phyloP scores from a whole-genome alignment of 2,113 vertebrate species.

The Microcebus lehilahytsara region DNA sequence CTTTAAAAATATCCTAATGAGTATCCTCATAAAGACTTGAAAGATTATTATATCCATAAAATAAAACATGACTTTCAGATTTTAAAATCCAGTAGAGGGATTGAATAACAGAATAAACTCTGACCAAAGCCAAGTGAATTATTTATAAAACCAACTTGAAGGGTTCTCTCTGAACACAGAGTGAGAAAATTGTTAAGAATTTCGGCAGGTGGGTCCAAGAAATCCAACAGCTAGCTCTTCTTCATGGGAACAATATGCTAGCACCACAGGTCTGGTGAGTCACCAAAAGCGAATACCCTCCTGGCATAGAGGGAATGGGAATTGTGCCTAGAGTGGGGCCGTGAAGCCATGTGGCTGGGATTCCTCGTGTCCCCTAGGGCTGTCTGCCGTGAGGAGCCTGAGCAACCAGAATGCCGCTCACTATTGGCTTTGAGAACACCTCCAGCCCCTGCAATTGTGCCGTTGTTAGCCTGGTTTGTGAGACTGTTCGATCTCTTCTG shows the following conservation, averaged over 20 bases:
- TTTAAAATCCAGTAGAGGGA: conserved; percentile 9
- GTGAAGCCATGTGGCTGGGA: neutral
- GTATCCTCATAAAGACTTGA: neutral
- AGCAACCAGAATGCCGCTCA: rapidly evolving
- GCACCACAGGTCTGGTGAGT: neutral
- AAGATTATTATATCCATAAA: neutral
- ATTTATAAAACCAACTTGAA: conserved; percentile 1
- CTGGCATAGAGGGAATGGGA: neutral
- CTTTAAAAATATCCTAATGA: neutral
- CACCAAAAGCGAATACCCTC: neutral
- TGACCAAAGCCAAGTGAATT: conserved; percentile 26
- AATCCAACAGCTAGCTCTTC: neutral
- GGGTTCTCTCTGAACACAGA: neutral
- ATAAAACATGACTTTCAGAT: neutral
- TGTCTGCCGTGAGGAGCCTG: rapidly evolving
- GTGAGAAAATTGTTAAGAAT: neutral
- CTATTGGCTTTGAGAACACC: neutral
- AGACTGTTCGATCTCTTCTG: neutral
- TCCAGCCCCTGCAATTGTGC: neutral
- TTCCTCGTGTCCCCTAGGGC: neutral
- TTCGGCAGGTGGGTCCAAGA: neutral
- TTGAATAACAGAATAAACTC: conserved; percentile 8
- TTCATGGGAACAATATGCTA: neutral
- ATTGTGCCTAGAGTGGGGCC: neutral
- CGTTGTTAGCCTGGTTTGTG: too few relatives aligned